Percentiles rank a stretch among this genome's conserved stretches.
These are phyloP conservation scores for Lamellibrachia satsuma DNA, from an alignment of 2,888 invertebrate species.

Conservation along the genomic window DNA sequence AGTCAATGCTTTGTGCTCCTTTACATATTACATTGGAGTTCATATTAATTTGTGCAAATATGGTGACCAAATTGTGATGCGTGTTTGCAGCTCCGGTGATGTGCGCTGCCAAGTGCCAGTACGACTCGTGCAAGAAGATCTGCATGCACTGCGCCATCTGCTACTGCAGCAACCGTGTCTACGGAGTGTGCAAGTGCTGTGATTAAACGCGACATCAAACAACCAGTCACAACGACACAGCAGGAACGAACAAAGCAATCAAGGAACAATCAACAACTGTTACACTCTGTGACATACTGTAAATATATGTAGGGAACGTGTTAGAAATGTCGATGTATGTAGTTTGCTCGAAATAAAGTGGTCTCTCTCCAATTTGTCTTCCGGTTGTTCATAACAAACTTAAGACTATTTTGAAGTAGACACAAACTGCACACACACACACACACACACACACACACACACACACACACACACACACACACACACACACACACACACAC, in stretches of 20 bases:
- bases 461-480: too few species aligned
- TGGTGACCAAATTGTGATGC: not conserved
- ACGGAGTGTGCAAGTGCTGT: not conserved
- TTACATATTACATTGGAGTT: too few species aligned
- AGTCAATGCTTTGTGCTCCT: too few species aligned
- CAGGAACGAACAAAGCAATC: not conserved
- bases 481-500: too few species aligned
- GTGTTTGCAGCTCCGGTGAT: not conserved
- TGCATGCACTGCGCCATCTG: conserved; percentile 17
- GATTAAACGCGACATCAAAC: not conserved
- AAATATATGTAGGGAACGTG: not conserved
- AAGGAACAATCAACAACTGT: not conserved
- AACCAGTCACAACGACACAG: not conserved
- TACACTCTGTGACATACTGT: not conserved
- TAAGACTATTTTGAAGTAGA: too few species aligned
- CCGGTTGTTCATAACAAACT: not conserved
- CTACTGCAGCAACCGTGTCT: not conserved
- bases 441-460: too few species aligned
- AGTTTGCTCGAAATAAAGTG: conserved; percentile 13
- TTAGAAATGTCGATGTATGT: not conserved
- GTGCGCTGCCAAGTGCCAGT: conserved; percentile 3
- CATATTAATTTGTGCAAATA: too few species aligned
- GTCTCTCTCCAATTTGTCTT: not conserved
- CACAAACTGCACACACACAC: too few species aligned
- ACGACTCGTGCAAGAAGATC: conserved; percentile 17